Conservation (phyloP, 64 coral and sea anemone species). For the Montipora efflorescens region DNA sequence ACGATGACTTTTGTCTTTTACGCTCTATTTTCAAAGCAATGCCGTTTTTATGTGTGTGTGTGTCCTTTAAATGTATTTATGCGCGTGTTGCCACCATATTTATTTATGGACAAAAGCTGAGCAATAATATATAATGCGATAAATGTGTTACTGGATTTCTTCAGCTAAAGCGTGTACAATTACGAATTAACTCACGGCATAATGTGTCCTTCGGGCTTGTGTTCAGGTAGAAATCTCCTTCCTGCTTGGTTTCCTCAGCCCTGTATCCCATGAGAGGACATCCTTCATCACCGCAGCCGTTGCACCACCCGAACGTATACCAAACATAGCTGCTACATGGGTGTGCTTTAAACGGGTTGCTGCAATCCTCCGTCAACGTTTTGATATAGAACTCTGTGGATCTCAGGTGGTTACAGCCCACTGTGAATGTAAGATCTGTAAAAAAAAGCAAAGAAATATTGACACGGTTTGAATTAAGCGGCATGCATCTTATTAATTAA, state of each 20-base stretch:
- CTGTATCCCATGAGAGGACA: constrained; percentile 43
- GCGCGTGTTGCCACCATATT: too few species aligned
- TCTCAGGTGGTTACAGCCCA: constrained; percentile 38
- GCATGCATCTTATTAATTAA: too few species aligned
- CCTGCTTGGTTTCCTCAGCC: background rate
- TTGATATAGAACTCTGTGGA: constrained; percentile 42
- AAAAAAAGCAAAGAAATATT: background rate
- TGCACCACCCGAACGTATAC: constrained; percentile 29
- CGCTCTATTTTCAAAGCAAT: too few species aligned
- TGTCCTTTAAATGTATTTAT: too few species aligned
- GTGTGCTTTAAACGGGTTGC: constrained; percentile 24
- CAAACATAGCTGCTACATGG: background rate
- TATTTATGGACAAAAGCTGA: too few species aligned
- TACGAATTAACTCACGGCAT: constrained; percentile 31
- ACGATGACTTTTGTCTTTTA: too few species aligned
- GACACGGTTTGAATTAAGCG: too few species aligned
- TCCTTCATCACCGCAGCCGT: background rate
- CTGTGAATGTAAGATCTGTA: background rate
- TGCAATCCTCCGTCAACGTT: background rate
- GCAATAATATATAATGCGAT: too few species aligned
- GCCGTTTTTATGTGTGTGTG: too few species aligned
- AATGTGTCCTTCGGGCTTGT: constrained; percentile 4
- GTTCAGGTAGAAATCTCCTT: constrained; percentile 28
- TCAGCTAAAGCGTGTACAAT: too few species aligned
- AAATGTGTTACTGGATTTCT: too few species aligned